These are phyloP conservation scores for Lasiurus cinereus DNA, from an alignment of 2,113 vertebrate species.

Conservation along the genomic window DNA sequence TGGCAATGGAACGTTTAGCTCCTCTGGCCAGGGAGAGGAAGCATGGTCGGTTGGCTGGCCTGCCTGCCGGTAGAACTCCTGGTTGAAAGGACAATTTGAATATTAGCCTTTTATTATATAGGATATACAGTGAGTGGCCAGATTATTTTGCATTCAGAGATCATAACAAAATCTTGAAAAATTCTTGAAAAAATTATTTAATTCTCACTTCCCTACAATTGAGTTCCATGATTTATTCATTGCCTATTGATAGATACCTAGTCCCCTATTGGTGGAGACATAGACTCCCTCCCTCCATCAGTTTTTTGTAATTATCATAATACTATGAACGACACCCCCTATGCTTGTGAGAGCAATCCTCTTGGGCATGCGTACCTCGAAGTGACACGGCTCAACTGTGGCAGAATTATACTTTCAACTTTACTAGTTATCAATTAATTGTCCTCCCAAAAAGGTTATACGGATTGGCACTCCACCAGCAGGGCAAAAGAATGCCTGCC, in stretches of 20 bases:
- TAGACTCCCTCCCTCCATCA: neutral
- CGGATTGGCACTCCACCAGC: neutral
- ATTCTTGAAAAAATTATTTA: neutral
- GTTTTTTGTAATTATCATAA: neutral
- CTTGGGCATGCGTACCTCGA: neutral
- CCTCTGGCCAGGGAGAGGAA: neutral
- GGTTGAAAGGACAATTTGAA: no score
- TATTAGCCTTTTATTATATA: no score
- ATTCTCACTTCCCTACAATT: neutral
- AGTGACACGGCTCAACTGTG: neutral
- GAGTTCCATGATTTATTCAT: neutral
- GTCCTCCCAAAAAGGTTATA: neutral
- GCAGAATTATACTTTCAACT: neutral
- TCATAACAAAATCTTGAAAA: no score
- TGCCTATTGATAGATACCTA: neutral
- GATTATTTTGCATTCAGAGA: no score
- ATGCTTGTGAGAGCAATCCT: neutral
- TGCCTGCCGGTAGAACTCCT: no score
- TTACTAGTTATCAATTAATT: neutral
- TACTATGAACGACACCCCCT: neutral
- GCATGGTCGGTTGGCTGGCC: no score
- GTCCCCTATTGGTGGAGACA: neutral
- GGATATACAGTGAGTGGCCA: no score
- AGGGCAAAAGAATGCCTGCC: neutral
- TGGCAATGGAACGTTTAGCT: constrained; percentile 31